Percentiles rank a stretch among this genome's conserved stretches.
These are phyloP conservation scores for Stegodyphus dumicola DNA, from an alignment of 1,140 invertebrate genomes.

Conservation along the genomic window DNA sequence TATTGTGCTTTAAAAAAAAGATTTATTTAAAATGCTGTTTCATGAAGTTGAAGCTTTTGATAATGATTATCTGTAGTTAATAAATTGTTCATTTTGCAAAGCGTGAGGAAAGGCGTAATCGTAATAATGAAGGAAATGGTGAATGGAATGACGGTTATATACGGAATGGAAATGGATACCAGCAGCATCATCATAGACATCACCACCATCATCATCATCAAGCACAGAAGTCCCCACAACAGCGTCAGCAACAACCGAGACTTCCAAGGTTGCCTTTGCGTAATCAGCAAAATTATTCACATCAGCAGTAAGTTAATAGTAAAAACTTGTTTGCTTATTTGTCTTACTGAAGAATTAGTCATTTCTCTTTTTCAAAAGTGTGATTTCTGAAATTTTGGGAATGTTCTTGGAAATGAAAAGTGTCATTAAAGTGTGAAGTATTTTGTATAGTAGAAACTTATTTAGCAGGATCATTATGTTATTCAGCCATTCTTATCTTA, in stretches of 20 bases:
- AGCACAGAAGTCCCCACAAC: constrained; percentile 17
- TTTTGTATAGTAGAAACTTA: no score
- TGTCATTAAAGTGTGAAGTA: no score
- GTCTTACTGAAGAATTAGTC: no score
- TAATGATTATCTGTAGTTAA: no score
- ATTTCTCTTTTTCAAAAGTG: neutral
- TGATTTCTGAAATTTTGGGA: neutral
- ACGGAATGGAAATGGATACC: constrained; percentile 42
- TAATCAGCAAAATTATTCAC: constrained; percentile 56
- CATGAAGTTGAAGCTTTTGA: no score
- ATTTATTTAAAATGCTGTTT: no score
- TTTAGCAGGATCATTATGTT: no score
- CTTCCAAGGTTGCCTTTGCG: constrained; percentile 55
- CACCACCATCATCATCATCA: constrained; percentile 40
- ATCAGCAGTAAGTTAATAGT: constrained; percentile 43
- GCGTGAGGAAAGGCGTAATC: constrained; percentile 33
- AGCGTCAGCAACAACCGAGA: constrained; percentile 45
- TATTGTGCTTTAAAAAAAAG: no score
- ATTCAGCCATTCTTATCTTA: no score
- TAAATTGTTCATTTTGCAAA: neutral
- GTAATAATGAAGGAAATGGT: constrained; percentile 23
- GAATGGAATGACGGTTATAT: constrained; percentile 50
- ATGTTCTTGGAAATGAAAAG: no score
- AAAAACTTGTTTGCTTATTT: no score
- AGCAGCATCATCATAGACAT: neutral